A percentile compares a stretch with the other conserved stretches of the same genome.
Evolutionary conservation across 2,113 vertebrate species (phyloP).

Genomic region (Brachyhypopomus gauderio): DNA sequence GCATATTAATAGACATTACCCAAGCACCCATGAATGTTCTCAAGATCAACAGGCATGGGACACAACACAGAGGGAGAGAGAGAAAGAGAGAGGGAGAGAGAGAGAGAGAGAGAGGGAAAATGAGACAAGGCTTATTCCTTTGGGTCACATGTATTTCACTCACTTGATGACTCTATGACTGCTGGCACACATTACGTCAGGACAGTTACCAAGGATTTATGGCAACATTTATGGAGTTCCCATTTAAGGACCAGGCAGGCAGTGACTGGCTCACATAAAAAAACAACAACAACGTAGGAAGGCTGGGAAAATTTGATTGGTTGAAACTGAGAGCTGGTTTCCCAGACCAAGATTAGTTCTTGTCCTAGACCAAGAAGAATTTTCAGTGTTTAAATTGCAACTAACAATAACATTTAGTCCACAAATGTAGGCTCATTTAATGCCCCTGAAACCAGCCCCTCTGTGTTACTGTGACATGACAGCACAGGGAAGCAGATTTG

Average conservation of each 20-base stretch:
- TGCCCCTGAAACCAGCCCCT: no score
- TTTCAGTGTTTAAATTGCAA: no score
- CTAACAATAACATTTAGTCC: no score
- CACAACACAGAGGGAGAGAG: background rate
- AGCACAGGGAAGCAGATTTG: background rate
- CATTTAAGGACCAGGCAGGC: background rate
- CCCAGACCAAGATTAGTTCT: no score
- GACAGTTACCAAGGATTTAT: slow-evolving; percentile 7
- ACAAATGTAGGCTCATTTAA: no score
- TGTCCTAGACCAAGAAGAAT: no score
- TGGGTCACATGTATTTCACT: background rate
- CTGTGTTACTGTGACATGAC: background rate
- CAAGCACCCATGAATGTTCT: background rate
- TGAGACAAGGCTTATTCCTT: background rate
- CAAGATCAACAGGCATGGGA: background rate
- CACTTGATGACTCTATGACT: background rate
- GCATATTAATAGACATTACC: background rate
- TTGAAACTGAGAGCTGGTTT: background rate
- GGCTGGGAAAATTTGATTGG: background rate
- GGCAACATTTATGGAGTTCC: background rate
- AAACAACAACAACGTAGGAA: background rate
- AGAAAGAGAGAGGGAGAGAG: background rate
- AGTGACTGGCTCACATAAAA: slow-evolving; percentile 5
- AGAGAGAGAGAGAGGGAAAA: background rate
- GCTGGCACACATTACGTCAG: background rate